These are phyloP conservation scores for Microplitis demolitor DNA, from an alignment of 1,140 invertebrate genomes.

Conservation along the genomic window DNA sequence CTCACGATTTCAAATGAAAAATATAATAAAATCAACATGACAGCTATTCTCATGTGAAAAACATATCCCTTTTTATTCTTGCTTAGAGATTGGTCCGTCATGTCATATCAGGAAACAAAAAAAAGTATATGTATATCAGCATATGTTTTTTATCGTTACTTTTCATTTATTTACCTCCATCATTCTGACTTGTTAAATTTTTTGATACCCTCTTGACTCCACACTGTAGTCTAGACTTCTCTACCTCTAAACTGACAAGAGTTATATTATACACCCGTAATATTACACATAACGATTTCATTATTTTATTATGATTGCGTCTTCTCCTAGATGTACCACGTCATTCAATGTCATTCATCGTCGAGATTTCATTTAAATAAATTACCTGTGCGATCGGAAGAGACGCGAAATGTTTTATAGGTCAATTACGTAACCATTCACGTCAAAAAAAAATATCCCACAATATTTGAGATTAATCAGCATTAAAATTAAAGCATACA, in stretches of 20 bases:
- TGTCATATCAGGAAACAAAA: too few species aligned
- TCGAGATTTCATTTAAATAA: constrained; percentile 1
- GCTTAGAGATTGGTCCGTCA: too few species aligned
- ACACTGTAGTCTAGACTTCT: neutral
- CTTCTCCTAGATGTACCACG: too few species aligned
- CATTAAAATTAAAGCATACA: too few species aligned
- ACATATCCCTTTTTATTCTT: neutral
- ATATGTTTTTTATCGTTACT: too few species aligned
- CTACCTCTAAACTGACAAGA: too few species aligned
- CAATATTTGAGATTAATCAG: neutral
- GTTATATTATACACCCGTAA: too few species aligned
- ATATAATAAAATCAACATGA: neutral
- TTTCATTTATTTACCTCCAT: too few species aligned
- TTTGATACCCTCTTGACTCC: neutral
- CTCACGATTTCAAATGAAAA: neutral
- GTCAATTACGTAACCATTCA: constrained; percentile 1
- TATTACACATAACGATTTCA: too few species aligned
- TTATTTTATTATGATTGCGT: too few species aligned
- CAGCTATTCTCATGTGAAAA: neutral
- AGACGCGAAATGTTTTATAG: neutral
- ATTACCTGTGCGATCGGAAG: neutral
- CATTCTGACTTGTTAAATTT: too few species aligned
- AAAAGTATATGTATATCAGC: too few species aligned
- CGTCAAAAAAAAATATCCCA: neutral
- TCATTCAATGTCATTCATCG: neutral